These are phyloP conservation scores for Latrodectus geometricus DNA, from an alignment of 1,140 invertebrate genomes.

Conservation along the genomic window DNA sequence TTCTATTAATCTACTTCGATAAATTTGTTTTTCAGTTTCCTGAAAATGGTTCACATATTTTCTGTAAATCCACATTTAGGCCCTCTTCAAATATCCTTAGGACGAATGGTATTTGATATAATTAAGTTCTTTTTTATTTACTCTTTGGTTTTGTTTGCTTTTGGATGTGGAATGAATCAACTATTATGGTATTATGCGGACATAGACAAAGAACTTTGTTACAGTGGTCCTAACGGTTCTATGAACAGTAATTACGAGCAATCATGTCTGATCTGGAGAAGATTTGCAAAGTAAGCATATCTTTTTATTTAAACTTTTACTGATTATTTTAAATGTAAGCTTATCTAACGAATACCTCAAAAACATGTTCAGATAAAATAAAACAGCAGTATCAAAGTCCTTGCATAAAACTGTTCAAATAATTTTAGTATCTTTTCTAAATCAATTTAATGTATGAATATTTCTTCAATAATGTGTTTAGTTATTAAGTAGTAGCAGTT, in stretches of 20 bases:
- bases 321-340: no score
- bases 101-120: conserved; percentile 92
- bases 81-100: conserved; percentile 88
- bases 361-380: no score
- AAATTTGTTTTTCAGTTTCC: conserved; percentile 74
- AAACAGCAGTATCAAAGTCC: no score
- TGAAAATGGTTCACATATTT: conserved; percentile 95
- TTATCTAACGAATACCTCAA: no score
- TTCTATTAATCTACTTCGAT: no score
- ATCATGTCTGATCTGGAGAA: conserved; percentile 85
- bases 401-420: no score
- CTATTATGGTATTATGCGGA: conserved; percentile 96
- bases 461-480: no score
- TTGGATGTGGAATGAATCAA: conserved; percentile 92
- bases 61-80: conserved; percentile 94
- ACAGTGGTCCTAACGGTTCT: conserved; percentile 77
- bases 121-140: conserved; percentile 95
- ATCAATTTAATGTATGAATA: no score
- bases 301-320: background rate
- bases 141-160: conserved; percentile 87
- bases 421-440: no score
- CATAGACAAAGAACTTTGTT: conserved; percentile 85
- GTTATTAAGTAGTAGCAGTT: no score
- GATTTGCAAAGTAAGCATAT: conserved; percentile 81
- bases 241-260: conserved; percentile 83